A percentile compares a stretch with the other conserved stretches of the same genome.
Evolutionary conservation across 1,140 invertebrate species (phyloP).

Genomic region (Micrasema minimum): DNA sequence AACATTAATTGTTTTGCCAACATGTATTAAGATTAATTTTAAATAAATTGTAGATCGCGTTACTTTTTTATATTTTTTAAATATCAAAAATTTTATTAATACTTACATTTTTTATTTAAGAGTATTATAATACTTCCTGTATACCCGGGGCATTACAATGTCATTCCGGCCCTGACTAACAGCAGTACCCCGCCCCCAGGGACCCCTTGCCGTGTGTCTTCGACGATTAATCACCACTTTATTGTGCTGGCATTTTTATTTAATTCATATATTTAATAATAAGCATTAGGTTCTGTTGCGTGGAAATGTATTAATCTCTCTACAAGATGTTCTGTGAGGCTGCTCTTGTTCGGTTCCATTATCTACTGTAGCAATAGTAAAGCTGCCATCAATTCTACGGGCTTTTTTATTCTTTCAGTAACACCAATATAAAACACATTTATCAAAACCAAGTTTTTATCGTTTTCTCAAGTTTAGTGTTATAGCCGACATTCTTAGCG

Average conservation of each 20-base stretch:
- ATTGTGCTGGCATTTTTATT: constrained; percentile 37
- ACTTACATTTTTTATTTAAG: too few species aligned
- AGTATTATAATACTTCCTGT: too few species aligned
- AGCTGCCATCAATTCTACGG: constrained; percentile 5
- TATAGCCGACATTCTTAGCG: neutral
- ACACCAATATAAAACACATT: constrained; percentile 23
- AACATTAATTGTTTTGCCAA: too few species aligned
- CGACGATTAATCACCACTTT: constrained; percentile 27
- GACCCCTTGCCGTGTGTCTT: constrained; percentile 21
- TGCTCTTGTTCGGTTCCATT: constrained; percentile 1
- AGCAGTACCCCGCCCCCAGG: constrained; percentile 16
- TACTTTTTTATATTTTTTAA: too few species aligned
- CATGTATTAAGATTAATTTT: too few species aligned
- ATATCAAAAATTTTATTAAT: too few species aligned
- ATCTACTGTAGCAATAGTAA: constrained; percentile 11
- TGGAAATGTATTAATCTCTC: constrained; percentile 28
- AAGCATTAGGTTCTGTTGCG: constrained; percentile 24
- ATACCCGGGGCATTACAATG: too few species aligned
- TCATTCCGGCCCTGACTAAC: neutral
- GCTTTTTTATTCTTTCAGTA: neutral
- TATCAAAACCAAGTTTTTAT: constrained; percentile 21
- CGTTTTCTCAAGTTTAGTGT: constrained; percentile 1
- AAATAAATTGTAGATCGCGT: too few species aligned
- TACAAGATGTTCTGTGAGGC: neutral
- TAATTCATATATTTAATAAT: constrained; percentile 33